Conservation (phyloP, 2,113 vertebrate genomes). For the Syngnathus typhle region DNA sequence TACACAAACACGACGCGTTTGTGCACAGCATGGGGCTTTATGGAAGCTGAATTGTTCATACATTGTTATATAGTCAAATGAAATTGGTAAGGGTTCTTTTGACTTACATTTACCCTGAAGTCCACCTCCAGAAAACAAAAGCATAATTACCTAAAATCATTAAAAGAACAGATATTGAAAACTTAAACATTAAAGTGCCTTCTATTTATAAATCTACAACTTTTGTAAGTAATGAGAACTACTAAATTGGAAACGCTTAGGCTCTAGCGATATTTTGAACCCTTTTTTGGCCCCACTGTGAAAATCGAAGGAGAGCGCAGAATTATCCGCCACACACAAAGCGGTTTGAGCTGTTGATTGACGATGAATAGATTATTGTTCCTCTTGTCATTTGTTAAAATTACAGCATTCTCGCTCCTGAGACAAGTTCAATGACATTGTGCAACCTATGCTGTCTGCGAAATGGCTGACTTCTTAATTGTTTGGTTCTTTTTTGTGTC, state of each 20-base stretch:
- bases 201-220: neutral
- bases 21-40: too few relatives aligned
- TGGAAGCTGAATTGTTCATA: too few relatives aligned
- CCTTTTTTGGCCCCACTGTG: too few relatives aligned
- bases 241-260: neutral
- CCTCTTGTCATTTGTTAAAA: neutral
- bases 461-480: slow-evolving; percentile 6
- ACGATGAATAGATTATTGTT: neutral
- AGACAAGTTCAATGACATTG: neutral
- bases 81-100: too few relatives aligned
- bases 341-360: too few relatives aligned
- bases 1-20: too few relatives aligned
- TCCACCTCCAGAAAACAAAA: too few relatives aligned
- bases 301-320: neutral
- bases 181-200: neutral
- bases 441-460: neutral
- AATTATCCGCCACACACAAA: neutral
- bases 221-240: neutral
- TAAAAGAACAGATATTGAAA: too few relatives aligned
- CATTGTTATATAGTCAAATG: too few relatives aligned
- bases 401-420: too few relatives aligned
- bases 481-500: neutral
- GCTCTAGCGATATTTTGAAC: neutral
- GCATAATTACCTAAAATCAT: too few relatives aligned
- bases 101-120: too few relatives aligned